phyloP scores from a whole-genome alignment of 2,113 vertebrate genomes.

The Syngnathus scovelli region DNA sequence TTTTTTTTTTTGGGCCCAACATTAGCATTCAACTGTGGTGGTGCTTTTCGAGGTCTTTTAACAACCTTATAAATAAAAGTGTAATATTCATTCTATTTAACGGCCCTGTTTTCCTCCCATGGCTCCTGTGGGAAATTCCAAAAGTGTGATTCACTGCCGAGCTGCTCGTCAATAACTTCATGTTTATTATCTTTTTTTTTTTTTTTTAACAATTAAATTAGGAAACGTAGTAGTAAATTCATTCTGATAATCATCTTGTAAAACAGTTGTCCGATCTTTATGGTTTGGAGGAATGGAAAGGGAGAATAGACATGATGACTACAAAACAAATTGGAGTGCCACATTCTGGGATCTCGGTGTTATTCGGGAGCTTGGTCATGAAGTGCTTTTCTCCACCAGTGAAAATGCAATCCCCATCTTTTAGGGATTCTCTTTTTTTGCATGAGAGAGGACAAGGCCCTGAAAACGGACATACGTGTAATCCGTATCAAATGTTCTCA shows the following conservation, averaged over 20 bases:
- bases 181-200: not conserved
- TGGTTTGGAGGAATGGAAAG: not conserved
- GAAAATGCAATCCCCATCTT: not conserved
- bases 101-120: not conserved
- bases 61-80: constrained; percentile 1
- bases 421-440: not conserved
- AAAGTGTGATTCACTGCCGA: not conserved
- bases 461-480: not conserved
- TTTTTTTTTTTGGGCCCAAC: not conserved
- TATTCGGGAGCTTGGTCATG: too few species aligned
- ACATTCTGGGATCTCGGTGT: too few species aligned
- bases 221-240: too few species aligned
- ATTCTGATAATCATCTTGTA: too few species aligned
- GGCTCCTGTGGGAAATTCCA: not conserved
- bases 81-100: not conserved
- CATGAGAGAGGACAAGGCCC: not conserved
- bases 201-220: not conserved
- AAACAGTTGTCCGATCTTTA: not conserved
- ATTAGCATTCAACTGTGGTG: not conserved
- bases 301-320: not conserved
- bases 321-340: too few species aligned
- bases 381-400: not conserved
- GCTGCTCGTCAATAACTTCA: not conserved
- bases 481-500: not conserved
- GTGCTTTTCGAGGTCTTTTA: not conserved